phyloP scores from a whole-genome alignment of 2,797 vertebrate species.

The Limnodromus scolopaceus region DNA sequence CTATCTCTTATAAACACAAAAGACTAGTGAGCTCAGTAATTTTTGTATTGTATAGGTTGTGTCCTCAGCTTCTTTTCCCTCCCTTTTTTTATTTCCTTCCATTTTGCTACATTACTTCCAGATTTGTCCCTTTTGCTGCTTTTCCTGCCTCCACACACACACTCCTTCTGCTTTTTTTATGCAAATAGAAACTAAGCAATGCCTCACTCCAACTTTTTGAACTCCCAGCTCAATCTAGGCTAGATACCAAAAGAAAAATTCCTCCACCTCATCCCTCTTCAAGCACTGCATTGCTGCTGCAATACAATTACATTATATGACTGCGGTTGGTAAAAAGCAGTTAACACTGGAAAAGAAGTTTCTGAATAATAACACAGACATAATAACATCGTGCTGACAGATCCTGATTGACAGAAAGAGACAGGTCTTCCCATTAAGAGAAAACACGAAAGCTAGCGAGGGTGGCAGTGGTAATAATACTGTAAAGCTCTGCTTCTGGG shows the following conservation, averaged over 20 bases:
- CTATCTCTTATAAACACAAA: background rate
- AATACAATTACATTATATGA: background rate
- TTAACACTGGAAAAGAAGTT: slow-evolving; percentile 33
- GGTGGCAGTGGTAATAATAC: slow-evolving; percentile 13
- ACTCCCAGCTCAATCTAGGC: background rate
- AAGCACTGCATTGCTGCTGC: background rate
- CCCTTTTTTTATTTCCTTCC: background rate
- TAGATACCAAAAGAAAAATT: background rate
- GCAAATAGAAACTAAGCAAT: background rate
- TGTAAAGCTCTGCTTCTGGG: background rate
- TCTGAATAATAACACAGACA: slow-evolving; percentile 14
- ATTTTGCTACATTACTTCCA: background rate
- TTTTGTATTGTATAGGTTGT: background rate
- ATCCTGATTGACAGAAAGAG: slow-evolving; percentile 50
- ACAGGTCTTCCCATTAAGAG: slow-evolving; percentile 10
- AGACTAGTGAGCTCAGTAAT: background rate
- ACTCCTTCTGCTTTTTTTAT: background rate
- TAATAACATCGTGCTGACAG: slow-evolving; percentile 1
- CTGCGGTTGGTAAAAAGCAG: background rate
- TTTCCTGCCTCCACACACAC: background rate
- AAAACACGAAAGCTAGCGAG: slow-evolving; percentile 36
- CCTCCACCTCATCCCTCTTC: background rate
- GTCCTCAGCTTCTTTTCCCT: background rate
- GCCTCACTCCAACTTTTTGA: background rate
- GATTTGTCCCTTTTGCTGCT: background rate